These are phyloP conservation scores for Acanthornis magna DNA, from an alignment of 2,797 vertebrate species.

Conservation along the genomic window DNA sequence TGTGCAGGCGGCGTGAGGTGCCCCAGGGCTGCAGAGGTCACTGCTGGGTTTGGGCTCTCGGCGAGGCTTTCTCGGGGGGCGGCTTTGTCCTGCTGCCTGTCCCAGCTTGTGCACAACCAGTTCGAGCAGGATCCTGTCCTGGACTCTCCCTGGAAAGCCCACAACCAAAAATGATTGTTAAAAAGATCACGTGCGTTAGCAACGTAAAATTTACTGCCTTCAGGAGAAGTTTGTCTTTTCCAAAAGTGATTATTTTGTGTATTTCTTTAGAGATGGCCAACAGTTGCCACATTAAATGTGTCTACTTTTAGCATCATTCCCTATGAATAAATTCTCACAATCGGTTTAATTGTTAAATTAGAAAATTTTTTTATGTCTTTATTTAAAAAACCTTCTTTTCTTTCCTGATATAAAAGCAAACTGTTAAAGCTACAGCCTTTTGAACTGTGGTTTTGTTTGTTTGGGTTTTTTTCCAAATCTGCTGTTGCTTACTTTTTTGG, in stretches of 20 bases:
- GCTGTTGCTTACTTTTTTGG: background rate
- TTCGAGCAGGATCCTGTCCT: background rate
- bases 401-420: background rate
- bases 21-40: constrained; percentile 26
- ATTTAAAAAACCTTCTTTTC: background rate
- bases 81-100: background rate
- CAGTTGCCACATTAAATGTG: background rate
- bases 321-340: background rate
- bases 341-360: background rate
- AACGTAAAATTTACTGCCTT: background rate
- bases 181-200: background rate
- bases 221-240: background rate
- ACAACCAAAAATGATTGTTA: background rate
- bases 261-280: background rate
- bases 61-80: background rate
- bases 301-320: background rate
- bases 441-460: background rate
- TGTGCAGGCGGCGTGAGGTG: background rate
- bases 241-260: background rate
- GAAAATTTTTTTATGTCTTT: background rate
- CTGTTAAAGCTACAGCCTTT: background rate
- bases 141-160: background rate
- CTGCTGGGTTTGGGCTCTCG: background rate
- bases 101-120: background rate
- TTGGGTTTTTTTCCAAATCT: background rate